These are phyloP conservation scores for Triplophysa siluroides DNA, from an alignment of 2,113 vertebrate species.

Conservation along the genomic window DNA sequence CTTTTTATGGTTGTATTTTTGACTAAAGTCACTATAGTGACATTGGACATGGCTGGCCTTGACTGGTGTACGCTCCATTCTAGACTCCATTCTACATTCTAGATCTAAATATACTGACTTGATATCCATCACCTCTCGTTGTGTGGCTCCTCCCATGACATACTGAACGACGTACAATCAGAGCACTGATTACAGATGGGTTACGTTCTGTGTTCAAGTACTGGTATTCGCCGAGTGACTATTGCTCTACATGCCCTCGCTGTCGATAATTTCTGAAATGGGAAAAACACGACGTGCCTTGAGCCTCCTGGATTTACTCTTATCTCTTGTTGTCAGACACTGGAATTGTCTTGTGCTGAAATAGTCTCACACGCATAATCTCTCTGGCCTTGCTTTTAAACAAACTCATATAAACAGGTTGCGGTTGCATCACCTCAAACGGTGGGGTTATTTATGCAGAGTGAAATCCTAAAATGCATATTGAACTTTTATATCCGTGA, in stretches of 20 bases:
- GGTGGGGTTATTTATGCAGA: background rate
- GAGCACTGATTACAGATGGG: background rate
- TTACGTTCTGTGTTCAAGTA: background rate
- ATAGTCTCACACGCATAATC: background rate
- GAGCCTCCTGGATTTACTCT: slow-evolving; percentile 45
- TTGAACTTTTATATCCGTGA: background rate
- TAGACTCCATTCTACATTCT: slow-evolving; percentile 59
- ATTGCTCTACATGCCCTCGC: slow-evolving; percentile 39
- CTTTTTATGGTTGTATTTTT: slow-evolving; percentile 6
- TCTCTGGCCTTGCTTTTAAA: slow-evolving; percentile 9
- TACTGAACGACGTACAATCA: background rate
- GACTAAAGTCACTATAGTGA: slow-evolving; percentile 51
- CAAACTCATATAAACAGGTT: slow-evolving; percentile 11
- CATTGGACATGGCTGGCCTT: slow-evolving; percentile 67
- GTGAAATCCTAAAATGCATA: background rate
- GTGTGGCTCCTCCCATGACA: slow-evolving; percentile 49
- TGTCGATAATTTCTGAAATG: slow-evolving; percentile 59
- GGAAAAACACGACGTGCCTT: slow-evolving; percentile 53
- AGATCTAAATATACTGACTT: slow-evolving; percentile 72
- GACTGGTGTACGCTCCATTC: slow-evolving; percentile 64
- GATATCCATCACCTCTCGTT: slow-evolving; percentile 65
- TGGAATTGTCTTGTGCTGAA: slow-evolving; percentile 25
- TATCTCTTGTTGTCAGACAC: slow-evolving; percentile 30
- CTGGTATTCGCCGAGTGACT: background rate
- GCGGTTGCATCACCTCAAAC: background rate